Evolutionary conservation across 2,113 vertebrate genomes (phyloP).

Genomic region (Nasalis larvatus): DNA sequence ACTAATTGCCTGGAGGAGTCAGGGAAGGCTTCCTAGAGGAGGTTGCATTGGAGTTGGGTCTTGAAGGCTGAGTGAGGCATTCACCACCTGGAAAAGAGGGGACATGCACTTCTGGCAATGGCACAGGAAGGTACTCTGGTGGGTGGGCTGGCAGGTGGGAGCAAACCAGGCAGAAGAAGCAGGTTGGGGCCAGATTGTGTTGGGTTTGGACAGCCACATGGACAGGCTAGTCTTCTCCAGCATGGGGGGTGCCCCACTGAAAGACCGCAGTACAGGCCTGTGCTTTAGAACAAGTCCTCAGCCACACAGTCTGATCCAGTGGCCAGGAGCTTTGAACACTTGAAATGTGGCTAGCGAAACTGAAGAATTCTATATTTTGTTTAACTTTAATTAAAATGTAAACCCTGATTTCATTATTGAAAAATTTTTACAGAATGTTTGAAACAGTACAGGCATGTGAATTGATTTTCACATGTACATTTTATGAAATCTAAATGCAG

Average conservation of each 20-base stretch:
- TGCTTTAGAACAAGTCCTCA: background rate
- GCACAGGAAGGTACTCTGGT: background rate
- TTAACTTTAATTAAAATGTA: background rate
- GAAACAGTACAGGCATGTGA: background rate
- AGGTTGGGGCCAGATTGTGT: background rate
- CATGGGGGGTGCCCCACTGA: fast-evolving
- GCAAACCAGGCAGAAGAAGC: background rate
- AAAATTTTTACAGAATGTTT: background rate
- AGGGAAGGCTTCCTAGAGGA: conserved; percentile 6
- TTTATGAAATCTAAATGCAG: background rate
- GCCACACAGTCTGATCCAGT: fast-evolving
- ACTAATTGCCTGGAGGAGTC: background rate
- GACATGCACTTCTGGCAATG: background rate
- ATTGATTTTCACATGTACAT: background rate
- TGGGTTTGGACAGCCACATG: background rate
- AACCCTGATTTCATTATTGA: background rate
- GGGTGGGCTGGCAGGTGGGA: background rate
- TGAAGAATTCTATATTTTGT: background rate
- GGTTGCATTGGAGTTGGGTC: background rate
- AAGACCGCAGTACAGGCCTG: fast-evolving
- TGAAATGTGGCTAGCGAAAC: background rate
- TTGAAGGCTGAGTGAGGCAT: background rate
- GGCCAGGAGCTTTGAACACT: background rate
- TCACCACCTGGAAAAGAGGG: background rate
- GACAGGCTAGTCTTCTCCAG: background rate